Conservation (phyloP, 2,113 vertebrate species). For the Glareola pratincola region DNA sequence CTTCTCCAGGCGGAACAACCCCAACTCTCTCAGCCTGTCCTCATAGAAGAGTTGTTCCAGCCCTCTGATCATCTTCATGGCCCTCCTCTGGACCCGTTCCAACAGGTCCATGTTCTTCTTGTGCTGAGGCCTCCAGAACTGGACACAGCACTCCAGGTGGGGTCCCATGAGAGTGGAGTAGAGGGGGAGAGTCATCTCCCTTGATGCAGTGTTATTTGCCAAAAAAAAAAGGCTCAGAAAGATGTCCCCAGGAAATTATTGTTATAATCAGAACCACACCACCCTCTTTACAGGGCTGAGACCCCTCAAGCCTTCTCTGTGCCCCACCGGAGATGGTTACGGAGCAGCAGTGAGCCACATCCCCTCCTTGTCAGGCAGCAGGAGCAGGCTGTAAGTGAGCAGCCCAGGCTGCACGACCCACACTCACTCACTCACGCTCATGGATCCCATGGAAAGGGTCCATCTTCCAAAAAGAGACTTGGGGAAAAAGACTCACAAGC, state of each 20-base stretch:
- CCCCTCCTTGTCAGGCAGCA: accelerated
- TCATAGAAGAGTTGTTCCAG: no score
- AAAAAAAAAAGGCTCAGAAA: not conserved
- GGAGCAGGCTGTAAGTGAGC: not conserved
- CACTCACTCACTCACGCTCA: accelerated
- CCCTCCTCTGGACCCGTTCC: no score
- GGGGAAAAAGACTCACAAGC: not conserved
- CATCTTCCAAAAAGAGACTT: not conserved
- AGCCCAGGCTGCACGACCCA: accelerated
- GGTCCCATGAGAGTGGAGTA: no score
- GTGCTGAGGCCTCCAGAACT: no score
- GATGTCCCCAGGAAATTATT: not conserved
- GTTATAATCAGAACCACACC: not conserved
- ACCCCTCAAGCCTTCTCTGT: not conserved
- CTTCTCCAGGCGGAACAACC: no score
- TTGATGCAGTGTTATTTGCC: no score
- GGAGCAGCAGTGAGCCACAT: not conserved
- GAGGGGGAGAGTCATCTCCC: no score
- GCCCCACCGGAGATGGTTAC: accelerated
- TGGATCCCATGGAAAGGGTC: not conserved
- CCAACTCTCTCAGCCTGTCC: no score
- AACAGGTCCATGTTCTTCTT: no score
- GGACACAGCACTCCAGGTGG: no score
- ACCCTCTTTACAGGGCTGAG: not conserved
- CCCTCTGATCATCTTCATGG: no score